phyloP scores from a whole-genome alignment of 2,797 vertebrate species.

The Danionella dracula region DNA sequence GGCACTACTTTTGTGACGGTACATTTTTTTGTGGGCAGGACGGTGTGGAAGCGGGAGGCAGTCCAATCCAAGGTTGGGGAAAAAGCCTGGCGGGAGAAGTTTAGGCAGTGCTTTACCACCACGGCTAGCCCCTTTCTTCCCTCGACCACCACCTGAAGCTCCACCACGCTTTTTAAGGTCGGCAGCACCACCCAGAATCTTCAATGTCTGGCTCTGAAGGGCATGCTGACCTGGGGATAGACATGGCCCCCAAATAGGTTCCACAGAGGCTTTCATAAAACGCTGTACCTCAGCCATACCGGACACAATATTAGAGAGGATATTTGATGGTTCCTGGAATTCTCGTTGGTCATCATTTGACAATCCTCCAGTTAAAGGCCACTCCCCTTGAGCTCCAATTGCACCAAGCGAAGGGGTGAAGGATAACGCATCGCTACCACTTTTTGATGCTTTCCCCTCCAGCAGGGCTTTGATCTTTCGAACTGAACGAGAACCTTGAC shows the following conservation, averaged over 20 bases:
- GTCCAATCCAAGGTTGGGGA: conserved; percentile 78
- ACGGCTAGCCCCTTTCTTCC: conserved; percentile 84
- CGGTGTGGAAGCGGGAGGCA: conserved; percentile 89
- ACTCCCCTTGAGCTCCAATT: conserved; percentile 67
- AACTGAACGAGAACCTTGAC: conserved; percentile 84
- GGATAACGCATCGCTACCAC: conserved; percentile 63
- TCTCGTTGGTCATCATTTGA: conserved; percentile 94
- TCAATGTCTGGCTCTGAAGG: conserved; percentile 89
- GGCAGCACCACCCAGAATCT: conserved; percentile 94
- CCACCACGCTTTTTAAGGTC: conserved; percentile 91
- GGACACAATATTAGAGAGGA: conserved; percentile 97
- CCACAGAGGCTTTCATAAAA: conserved; percentile 98
- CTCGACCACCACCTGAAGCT: conserved; percentile 73
- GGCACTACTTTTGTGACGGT: conserved; percentile 97
- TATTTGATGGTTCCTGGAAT: conserved; percentile 97
- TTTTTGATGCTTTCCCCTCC: conserved; percentile 83
- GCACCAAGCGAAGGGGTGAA: conserved; percentile 38
- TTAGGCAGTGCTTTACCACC: conserved; percentile 86
- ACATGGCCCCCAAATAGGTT: conserved; percentile 93
- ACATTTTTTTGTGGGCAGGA: conserved; percentile 99
- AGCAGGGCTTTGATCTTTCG: conserved; percentile 87
- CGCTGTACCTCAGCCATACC: conserved; percentile 99
- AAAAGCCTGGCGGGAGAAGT: conserved; percentile 74
- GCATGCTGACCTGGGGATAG: conserved; percentile 79
- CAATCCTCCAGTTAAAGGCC: conserved; percentile 80